A percentile compares a stretch with the other conserved stretches of the same genome.
Conservation (phyloP, 30 jellyfish, hydroid and myxozoan species). For the Cassiopea xamachana region DNA sequence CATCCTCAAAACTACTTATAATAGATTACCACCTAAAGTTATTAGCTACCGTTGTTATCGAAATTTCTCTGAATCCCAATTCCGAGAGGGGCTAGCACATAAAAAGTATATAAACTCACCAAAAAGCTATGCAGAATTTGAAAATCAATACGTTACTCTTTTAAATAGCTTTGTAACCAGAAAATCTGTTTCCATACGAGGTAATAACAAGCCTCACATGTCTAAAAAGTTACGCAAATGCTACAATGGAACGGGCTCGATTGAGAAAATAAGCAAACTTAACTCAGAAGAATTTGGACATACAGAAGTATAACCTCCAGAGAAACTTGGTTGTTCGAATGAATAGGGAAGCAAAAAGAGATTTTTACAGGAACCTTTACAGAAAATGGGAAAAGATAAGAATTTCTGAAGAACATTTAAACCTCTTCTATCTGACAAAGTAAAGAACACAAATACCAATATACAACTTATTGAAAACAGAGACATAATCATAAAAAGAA, state of each 20-base stretch:
- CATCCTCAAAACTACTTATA: slow-evolving; percentile 18
- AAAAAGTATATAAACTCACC: background rate
- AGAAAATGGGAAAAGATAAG: background rate
- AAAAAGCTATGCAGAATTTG: slow-evolving; percentile 15
- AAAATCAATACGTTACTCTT: background rate
- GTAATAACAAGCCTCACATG: slow-evolving; percentile 38
- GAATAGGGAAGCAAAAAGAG: slow-evolving; percentile 10
- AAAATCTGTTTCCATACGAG: slow-evolving; percentile 5
- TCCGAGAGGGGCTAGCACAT: slow-evolving; percentile 2
- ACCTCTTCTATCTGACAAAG: no score
- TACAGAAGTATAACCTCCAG: background rate
- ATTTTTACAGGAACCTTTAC: background rate
- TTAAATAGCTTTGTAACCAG: slow-evolving; percentile 11
- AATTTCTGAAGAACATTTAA: background rate
- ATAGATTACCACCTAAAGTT: slow-evolving; percentile 31
- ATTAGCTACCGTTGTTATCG: slow-evolving; percentile 44
- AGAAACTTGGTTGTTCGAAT: background rate
- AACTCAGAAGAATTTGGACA: background rate
- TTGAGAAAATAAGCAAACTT: slow-evolving; percentile 21
- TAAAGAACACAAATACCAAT: no score
- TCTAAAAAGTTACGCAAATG: slow-evolving; percentile 16
- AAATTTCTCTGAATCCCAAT: slow-evolving; percentile 4
- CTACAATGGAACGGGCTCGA: background rate
- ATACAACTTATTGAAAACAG: background rate
- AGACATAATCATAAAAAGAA: background rate